These are phyloP conservation scores for Zosterops borbonicus DNA, from an alignment of 2,113 vertebrate genomes.

Conservation along the genomic window DNA sequence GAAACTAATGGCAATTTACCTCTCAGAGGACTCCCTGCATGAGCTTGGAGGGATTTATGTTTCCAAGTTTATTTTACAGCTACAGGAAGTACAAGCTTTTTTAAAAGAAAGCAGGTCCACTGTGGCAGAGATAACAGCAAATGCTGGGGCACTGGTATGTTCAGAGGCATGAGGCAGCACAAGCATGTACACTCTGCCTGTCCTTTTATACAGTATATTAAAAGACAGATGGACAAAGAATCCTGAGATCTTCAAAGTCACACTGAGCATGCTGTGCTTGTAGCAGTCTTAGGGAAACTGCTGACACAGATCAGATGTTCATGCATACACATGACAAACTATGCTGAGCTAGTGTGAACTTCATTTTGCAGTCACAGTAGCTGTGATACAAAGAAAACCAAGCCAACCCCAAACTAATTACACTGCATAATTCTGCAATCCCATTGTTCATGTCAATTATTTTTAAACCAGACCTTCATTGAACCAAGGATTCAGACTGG, in stretches of 20 bases:
- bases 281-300: background rate
- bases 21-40: background rate
- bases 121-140: background rate
- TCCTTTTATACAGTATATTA: too few species aligned
- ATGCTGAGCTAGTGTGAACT: background rate
- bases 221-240: background rate
- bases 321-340: background rate
- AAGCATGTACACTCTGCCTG: rapidly evolving
- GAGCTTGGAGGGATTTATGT: background rate
- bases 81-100: background rate
- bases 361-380: background rate
- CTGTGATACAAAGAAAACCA: background rate
- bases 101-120: background rate
- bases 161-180: background rate
- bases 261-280: background rate
- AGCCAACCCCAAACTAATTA: background rate
- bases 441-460: background rate
- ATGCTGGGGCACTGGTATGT: background rate
- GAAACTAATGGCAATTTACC: background rate
- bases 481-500: background rate
- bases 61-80: background rate
- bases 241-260: background rate
- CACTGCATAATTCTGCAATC: background rate
- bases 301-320: background rate
- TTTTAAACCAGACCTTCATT: background rate